Percentiles rank a stretch among this genome's conserved stretches.
Conservation (phyloP, 2,113 vertebrate genomes). For the Orcinus orca region DNA sequence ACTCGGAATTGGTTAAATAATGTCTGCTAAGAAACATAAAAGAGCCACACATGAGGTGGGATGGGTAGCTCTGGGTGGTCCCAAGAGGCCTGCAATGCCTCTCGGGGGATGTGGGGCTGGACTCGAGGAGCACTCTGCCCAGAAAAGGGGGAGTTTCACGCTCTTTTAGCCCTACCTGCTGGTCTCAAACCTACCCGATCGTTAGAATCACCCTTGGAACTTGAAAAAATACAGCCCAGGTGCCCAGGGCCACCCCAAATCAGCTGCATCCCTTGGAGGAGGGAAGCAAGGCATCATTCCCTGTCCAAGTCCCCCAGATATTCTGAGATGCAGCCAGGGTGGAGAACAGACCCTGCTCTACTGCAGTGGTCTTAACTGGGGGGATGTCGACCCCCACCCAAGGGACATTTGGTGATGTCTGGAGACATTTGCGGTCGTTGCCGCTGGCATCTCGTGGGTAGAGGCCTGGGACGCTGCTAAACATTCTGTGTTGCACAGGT, state of each 20-base stretch:
- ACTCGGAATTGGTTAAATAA: constrained; percentile 53
- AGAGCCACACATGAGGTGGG: rapidly evolving
- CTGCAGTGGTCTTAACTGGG: too few relatives aligned
- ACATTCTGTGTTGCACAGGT: rapidly evolving
- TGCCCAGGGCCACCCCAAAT: too few relatives aligned
- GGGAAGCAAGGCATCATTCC: rapidly evolving
- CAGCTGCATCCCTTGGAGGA: too few relatives aligned
- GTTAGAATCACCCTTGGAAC: too few relatives aligned
- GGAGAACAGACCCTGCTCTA: background rate
- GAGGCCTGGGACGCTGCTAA: background rate
- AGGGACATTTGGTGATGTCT: background rate
- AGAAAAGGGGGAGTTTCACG: background rate
- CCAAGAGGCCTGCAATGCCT: background rate
- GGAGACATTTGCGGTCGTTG: too few relatives aligned
- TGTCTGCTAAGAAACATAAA: background rate
- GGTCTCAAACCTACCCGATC: background rate
- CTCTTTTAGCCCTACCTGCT: rapidly evolving
- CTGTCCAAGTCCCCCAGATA: background rate
- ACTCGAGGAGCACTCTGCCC: rapidly evolving
- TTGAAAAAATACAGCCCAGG: background rate
- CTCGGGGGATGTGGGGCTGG: rapidly evolving
- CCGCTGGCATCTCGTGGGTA: rapidly evolving
- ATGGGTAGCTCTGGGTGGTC: background rate
- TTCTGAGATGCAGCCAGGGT: rapidly evolving
- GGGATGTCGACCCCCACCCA: rapidly evolving